Base-by-base conservation (phyloP, 2,888 invertebrate species). In the Tinea trinotella region DNA sequence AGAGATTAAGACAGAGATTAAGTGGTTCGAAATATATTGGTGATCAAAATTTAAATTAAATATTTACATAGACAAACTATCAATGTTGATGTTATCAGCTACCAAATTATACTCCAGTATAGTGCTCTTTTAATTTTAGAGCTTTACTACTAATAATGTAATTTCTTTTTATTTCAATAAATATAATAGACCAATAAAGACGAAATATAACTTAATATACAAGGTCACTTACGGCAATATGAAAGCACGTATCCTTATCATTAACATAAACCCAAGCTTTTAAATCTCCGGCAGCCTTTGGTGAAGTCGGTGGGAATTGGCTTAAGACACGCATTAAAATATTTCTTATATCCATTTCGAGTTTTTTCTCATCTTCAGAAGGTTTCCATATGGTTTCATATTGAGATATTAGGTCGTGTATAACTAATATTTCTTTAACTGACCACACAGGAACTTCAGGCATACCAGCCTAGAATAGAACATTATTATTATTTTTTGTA, bases 311-410 rank as follows among this genome's bases (percentile, higher is more conserved):
- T 3, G 87, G 83, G 0, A 88, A 84, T 70, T 89, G 88, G 17
- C 88, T 88, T 55, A 92, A 87, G 62, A 92, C 92, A 52, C 89
- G 87, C 74, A 92, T 89, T 50, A 96, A 80, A 1, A 94, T 92
- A 56, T 90, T 84, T 52, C 93, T 76, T 75, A 96, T 94, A 54
- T 91, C 90, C 53, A 90, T 90, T 68, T 96, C 96, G 54, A 91
- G 89, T 54, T 91, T 89, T 53, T 90, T 73, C 79, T 96, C 95
- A 1, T 88, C 89, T 0, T 89, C 88, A n/a, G 92, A 91, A 48
- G 94, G 89, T 62, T 93, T 91, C 83, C 96, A 97, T n/a, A 97
- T 87, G 57, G 89, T 85, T 58, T 92, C 91, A 69, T 91, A 94
- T 56, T 92, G 82, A 9, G 84, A 79, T 55, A 97, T 93, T 57